Percentiles rank a stretch among this genome's conserved stretches.
Conservation (phyloP, 2,888 invertebrate species). For the Mythimna ferrago region DNA sequence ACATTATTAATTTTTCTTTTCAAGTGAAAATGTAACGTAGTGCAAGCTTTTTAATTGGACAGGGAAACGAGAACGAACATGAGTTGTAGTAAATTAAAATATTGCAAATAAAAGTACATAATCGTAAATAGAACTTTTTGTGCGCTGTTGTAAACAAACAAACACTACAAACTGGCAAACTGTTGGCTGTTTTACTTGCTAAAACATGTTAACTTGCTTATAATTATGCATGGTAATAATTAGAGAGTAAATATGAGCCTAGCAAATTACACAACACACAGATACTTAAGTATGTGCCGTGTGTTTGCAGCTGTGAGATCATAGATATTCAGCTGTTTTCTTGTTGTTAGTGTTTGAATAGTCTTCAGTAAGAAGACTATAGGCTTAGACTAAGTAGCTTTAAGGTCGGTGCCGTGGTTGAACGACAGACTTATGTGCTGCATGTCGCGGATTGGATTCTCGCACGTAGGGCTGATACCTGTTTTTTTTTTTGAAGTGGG, state of each 20-base stretch:
- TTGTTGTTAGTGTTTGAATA: neutral
- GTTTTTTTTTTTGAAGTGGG: no score
- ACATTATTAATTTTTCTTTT: slow-evolving; percentile 55
- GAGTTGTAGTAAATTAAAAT: slow-evolving; percentile 20
- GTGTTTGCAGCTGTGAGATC: neutral
- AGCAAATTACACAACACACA: no score
- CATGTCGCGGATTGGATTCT: no score
- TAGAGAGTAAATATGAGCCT: neutral
- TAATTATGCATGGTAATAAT: slow-evolving; percentile 12
- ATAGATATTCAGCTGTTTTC: neutral
- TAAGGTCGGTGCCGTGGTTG: no score
- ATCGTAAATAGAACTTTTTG: slow-evolving; percentile 8
- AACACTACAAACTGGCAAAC: neutral
- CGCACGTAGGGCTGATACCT: no score
- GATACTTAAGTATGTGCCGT: neutral
- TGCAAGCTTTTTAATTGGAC: slow-evolving; percentile 44
- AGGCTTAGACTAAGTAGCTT: no score
- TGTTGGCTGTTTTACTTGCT: slow-evolving; percentile 20
- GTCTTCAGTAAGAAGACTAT: neutral
- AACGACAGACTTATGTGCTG: no score
- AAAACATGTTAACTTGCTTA: slow-evolving; percentile 4
- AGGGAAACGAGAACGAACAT: neutral
- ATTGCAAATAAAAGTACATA: neutral
- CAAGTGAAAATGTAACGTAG: slow-evolving; percentile 41
- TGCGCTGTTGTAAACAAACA: neutral